phyloP scores from a whole-genome alignment of 2,888 invertebrate genomes.

The Ferdinandea cuprea region DNA sequence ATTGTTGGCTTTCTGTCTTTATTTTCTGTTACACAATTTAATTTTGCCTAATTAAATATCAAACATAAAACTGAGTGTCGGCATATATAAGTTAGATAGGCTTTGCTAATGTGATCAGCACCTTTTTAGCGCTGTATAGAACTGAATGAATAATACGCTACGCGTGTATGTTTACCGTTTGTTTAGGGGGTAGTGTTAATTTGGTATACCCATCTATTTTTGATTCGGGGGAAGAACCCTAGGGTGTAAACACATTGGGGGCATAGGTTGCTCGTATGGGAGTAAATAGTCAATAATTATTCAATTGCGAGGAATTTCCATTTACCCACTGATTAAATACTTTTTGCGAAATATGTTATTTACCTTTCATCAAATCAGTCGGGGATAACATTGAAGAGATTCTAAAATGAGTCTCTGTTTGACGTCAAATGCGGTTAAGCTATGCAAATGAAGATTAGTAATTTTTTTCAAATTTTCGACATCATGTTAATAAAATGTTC shows the following conservation, averaged over 20 bases:
- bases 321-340: neutral
- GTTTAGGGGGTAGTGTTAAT: conserved; percentile 14
- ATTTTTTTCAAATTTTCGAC: no score
- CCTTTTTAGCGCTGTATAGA: neutral
- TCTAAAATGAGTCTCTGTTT: neutral
- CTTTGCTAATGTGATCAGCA: conserved; percentile 51
- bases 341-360: no score
- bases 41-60: conserved; percentile 48
- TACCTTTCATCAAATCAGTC: neutral
- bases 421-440: no score
- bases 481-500: no score
- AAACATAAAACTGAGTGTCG: conserved; percentile 42
- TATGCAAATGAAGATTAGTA: no score
- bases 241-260: neutral
- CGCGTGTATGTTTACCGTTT: conserved; percentile 4
- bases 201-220: no score
- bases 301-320: neutral
- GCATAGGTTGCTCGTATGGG: conserved; percentile 18
- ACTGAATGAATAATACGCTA: neutral
- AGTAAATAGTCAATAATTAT: neutral
- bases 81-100: conserved; percentile 49
- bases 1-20: neutral
- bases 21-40: conserved; percentile 38
- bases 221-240: conserved; percentile 28
- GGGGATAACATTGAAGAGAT: neutral